These are phyloP conservation scores for Charadrius vociferus DNA, from an alignment of 2,113 vertebrate species.

Conservation along the genomic window DNA sequence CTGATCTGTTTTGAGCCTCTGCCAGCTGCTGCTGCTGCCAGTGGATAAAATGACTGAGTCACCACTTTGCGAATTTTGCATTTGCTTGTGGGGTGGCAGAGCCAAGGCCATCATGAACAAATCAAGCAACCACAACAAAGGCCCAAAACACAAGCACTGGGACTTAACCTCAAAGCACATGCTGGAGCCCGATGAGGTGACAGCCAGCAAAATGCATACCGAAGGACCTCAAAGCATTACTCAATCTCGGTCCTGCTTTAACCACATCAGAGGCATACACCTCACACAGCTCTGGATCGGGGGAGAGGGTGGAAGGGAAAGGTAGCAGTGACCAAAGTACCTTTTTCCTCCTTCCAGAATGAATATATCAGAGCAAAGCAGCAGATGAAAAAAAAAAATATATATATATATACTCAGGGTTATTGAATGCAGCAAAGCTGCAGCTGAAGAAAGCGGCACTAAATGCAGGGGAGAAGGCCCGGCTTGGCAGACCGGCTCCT, in stretches of 20 bases:
- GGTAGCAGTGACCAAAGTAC: conserved; percentile 10
- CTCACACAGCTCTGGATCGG: background rate
- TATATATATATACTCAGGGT: background rate
- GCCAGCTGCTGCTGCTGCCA: conserved; percentile 73
- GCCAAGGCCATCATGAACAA: conserved; percentile 75
- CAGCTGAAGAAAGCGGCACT: background rate
- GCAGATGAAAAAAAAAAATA: background rate
- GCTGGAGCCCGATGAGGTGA: conserved; percentile 69
- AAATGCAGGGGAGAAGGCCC: background rate
- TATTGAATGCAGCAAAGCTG: background rate
- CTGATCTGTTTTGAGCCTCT: conserved; percentile 74
- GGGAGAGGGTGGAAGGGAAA: background rate
- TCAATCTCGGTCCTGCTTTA: background rate
- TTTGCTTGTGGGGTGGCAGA: conserved; percentile 72
- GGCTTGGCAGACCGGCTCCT: background rate
- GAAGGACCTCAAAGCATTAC: conserved; percentile 50
- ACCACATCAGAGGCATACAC: conserved; percentile 61
- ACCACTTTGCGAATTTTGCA: conserved; percentile 66
- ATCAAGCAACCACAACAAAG: conserved; percentile 81
- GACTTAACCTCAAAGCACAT: conserved; percentile 69
- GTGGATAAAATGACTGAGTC: conserved; percentile 75
- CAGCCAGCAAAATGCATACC: conserved; percentile 32
- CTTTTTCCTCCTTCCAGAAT: background rate
- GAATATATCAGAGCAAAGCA: conserved; percentile 3
- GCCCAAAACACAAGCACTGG: conserved; percentile 59